Evolutionary conservation across 2,888 invertebrate genomes (phyloP).

Genomic region (Idaea biselata): DNA sequence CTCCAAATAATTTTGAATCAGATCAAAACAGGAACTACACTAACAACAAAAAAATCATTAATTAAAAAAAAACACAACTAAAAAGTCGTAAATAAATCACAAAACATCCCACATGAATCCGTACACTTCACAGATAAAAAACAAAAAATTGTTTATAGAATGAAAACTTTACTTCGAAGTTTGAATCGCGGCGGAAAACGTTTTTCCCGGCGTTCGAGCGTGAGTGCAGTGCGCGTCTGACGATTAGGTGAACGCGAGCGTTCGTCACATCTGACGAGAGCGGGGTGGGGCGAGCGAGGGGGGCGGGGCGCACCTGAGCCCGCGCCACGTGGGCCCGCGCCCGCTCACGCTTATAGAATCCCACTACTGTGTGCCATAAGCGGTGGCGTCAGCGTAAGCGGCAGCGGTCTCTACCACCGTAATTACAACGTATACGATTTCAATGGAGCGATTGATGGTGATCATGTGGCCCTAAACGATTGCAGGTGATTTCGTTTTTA

Average conservation of each 20-base stretch:
- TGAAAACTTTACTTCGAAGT: constrained; percentile 59
- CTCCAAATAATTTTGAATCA: constrained; percentile 52
- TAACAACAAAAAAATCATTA: constrained; percentile 23
- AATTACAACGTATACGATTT: constrained; percentile 62
- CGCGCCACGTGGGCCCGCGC: constrained; percentile 56
- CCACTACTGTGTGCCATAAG: constrained; percentile 40
- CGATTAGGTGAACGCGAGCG: constrained; percentile 69
- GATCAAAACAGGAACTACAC: constrained; percentile 40
- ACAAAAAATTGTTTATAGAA: constrained; percentile 26
- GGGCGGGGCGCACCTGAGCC: constrained; percentile 76
- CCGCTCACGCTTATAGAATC: constrained; percentile 44
- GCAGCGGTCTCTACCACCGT: constrained; percentile 37
- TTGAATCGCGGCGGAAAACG: constrained; percentile 74
- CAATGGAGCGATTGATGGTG: constrained; percentile 64
- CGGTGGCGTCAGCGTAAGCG: background rate
- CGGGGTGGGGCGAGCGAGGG: constrained; percentile 50
- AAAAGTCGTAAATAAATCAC: constrained; percentile 56
- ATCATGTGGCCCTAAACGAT: constrained; percentile 46
- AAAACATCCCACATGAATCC: constrained; percentile 69
- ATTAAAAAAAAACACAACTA: constrained; percentile 52
- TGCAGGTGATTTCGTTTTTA: constrained; percentile 42
- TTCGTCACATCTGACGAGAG: constrained; percentile 51
- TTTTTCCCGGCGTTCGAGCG: constrained; percentile 78
- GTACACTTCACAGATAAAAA: constrained; percentile 33
- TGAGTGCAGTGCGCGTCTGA: constrained; percentile 75